Evolutionary conservation across 2,113 vertebrate species (phyloP).

Genomic region (Xenopus laevis): DNA sequence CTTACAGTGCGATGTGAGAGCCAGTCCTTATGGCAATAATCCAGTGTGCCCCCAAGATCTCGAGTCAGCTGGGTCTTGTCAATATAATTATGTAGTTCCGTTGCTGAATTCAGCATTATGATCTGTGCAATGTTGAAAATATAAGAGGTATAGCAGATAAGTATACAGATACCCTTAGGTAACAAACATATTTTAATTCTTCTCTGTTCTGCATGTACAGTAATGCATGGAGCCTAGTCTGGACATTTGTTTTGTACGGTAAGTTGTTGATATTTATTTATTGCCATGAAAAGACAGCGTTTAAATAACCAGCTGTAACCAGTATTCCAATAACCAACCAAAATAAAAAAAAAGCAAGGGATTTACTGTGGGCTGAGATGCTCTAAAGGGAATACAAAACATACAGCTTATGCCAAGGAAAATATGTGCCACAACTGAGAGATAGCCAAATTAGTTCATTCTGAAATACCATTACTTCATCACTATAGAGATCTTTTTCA

Average conservation of each 20-base stretch:
- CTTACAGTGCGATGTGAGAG: conserved; percentile 88
- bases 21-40: conserved; percentile 94
- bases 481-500: too few relatives aligned
- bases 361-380: not conserved
- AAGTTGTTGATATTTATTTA: too few relatives aligned
- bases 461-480: too few relatives aligned
- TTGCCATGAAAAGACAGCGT: not conserved
- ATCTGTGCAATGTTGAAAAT: conserved; percentile 65
- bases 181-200: not conserved
- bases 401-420: conserved; percentile 6
- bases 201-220: not conserved
- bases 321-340: too few relatives aligned
- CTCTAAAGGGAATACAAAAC: not conserved
- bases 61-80: conserved; percentile 89
- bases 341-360: not conserved
- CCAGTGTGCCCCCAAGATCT: conserved; percentile 92
- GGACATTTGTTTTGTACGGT: too few relatives aligned
- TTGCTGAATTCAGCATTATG: conserved; percentile 95
- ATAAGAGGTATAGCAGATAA: conserved; percentile 9
- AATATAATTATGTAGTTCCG: conserved; percentile 90
- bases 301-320: not conserved
- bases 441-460: not conserved
- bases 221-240: too few relatives aligned
- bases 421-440: not conserved
- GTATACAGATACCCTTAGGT: not conserved